phyloP scores from a whole-genome alignment of 2,113 vertebrate species.

The Kryptolebias marmoratus region DNA sequence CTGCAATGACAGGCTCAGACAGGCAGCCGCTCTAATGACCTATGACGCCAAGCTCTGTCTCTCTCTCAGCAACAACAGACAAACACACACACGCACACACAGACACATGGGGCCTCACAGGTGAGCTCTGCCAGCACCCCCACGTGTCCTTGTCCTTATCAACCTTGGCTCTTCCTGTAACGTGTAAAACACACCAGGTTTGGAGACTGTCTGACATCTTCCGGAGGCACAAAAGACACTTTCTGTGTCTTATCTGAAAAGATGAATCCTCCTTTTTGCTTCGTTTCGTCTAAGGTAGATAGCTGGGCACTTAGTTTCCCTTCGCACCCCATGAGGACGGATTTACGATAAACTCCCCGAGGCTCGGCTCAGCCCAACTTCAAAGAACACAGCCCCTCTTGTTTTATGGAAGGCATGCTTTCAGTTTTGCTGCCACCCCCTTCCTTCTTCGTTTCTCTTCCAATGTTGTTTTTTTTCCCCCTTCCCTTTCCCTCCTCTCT shows the following conservation, averaged over 20 bases:
- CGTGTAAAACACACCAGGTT: conserved; percentile 26
- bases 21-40: conserved; percentile 81
- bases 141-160: conserved; percentile 38
- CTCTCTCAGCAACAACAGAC: conserved; percentile 77
- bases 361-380: conserved; percentile 70
- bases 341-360: conserved; percentile 75
- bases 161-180: conserved; percentile 33
- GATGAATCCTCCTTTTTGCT: conserved; percentile 49
- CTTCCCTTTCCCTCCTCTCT: background rate
- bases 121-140: conserved; percentile 71
- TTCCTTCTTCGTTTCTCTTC: conserved; percentile 47
- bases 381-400: conserved; percentile 75
- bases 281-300: conserved; percentile 64
- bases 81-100: conserved; percentile 41
- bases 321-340: conserved; percentile 52
- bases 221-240: conserved; percentile 48
- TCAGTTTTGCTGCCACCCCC: conserved; percentile 30
- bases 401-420: conserved; percentile 78
- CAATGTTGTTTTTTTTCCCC: conserved; percentile 47
- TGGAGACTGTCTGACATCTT: conserved; percentile 44
- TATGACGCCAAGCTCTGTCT: conserved; percentile 80
- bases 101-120: conserved; percentile 57
- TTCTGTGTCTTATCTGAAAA: conserved; percentile 67
- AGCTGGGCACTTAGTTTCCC: conserved; percentile 65
- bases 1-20: conserved; percentile 80